Base-by-base conservation (phyloP, 2,888 invertebrate species). In the Acrocera orbiculus region DNA sequence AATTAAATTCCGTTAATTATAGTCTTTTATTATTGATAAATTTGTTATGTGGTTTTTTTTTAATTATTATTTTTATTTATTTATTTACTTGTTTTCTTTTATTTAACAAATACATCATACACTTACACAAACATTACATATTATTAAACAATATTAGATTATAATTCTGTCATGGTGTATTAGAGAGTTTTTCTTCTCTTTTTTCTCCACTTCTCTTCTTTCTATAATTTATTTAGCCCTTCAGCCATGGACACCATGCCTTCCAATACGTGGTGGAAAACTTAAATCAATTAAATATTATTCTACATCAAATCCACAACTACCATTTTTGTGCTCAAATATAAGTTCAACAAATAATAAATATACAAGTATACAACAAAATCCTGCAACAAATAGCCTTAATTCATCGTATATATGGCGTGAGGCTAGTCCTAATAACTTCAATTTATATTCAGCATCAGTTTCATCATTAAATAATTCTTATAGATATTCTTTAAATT, bases 371-470 rank as follows among this genome's bases (percentile, higher is more conserved):
- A 9, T 16, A 23, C 32, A 39, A 35, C 27, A 13, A 28, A 44
- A 37, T 44, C 40, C 45, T 37, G 40, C 42, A 26, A 52, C 54
- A 3, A 54, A 48, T 43, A 61, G 60, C 29, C 43, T 61, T 17
- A 61, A 61, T 38, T 59, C 60, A 17, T 61, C 60, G n/a, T 59
- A 53, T 37, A 58, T 61, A 31, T 61, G 61, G 61, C 57, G 61
- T 34, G 61, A 61, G 46, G 61, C 58, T 11, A 59, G 54, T 45
- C 61, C 61, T 27, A 60, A 61, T 42, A 59, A 53, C 47, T 60
- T 61, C 36, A 61, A 60, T 44, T 42, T 61, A 40, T 61, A 61
- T 43, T 58, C 60, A 38, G 52, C 57, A 10, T 61, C 61, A 20
- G 54, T 58, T 37, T 55, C 58, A 20, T 54, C 59, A 3, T 35